Conservation (phyloP, 2,888 invertebrate genomes). For the Pandemis heparana region DNA sequence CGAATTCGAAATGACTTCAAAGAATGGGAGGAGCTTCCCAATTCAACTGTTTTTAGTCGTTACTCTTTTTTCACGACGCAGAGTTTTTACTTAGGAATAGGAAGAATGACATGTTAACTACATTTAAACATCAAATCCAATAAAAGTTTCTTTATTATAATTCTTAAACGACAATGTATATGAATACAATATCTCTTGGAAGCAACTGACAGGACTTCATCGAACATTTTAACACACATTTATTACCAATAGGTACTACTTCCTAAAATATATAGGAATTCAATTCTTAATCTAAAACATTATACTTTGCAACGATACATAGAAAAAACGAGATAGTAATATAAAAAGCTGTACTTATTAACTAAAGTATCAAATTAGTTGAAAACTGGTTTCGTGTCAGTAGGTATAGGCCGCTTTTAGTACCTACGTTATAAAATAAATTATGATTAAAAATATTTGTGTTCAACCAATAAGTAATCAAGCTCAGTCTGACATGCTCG, state of each 20-base stretch:
- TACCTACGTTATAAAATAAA: slow-evolving; percentile 38
- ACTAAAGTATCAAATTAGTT: slow-evolving; percentile 24
- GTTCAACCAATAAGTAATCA: slow-evolving; percentile 45
- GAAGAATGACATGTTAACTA: no score
- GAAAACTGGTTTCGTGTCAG: slow-evolving; percentile 35
- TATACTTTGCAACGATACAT: slow-evolving; percentile 20
- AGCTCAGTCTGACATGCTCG: slow-evolving; percentile 65
- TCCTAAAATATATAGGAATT: slow-evolving; percentile 47
- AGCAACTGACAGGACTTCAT: slow-evolving; percentile 76
- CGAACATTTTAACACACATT: slow-evolving; percentile 24
- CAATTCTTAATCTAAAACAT: slow-evolving; percentile 29
- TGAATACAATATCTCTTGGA: slow-evolving; percentile 77
- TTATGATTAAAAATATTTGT: slow-evolving; percentile 46
- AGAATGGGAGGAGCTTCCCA: no score
- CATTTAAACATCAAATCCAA: slow-evolving; percentile 49
- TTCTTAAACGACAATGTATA: slow-evolving; percentile 70
- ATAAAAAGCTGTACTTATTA: slow-evolving; percentile 45
- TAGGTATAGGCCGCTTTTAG: slow-evolving; percentile 31
- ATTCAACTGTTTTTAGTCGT: no score
- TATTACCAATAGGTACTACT: slow-evolving; percentile 38
- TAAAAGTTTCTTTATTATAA: slow-evolving; percentile 71
- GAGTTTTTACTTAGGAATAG: no score
- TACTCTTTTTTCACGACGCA: no score
- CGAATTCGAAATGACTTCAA: no score
- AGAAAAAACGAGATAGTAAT: slow-evolving; percentile 49